phyloP scores from a whole-genome alignment of 2,888 invertebrate species.

The Amphiduros pacificus region DNA sequence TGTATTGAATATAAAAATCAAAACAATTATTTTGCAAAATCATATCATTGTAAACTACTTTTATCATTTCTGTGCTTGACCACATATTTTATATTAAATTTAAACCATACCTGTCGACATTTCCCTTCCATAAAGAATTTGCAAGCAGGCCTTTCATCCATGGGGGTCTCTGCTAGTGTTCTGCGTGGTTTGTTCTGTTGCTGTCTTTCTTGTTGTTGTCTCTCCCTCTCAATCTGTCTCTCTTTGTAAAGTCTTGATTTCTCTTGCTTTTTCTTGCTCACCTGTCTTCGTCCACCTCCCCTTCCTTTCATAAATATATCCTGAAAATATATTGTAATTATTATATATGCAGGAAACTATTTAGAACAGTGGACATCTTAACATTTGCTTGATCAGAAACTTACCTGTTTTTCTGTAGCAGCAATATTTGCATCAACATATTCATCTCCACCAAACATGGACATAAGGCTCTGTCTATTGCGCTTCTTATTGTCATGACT shows the following conservation, averaged over 20 bases:
- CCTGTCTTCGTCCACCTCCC: not conserved
- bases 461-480: constrained; percentile 30
- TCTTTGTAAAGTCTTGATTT: constrained; percentile 17
- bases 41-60: too few species aligned
- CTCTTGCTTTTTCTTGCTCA: constrained; percentile 20
- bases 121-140: constrained; percentile 87
- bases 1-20: too few species aligned
- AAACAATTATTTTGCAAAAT: too few species aligned
- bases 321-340: too few species aligned
- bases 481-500: constrained; percentile 1
- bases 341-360: not conserved
- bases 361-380: not conserved
- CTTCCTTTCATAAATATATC: constrained; percentile 8
- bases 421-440: too few species aligned
- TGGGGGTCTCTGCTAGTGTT: constrained; percentile 10
- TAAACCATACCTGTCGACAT: constrained; percentile 67
- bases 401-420: constrained; percentile 5
- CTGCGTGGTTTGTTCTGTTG: not conserved
- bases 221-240: constrained; percentile 1
- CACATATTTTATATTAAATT: too few species aligned
- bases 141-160: constrained; percentile 50
- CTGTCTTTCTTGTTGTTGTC: too few species aligned
- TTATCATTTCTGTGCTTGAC: too few species aligned
- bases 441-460: constrained; percentile 41
- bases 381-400: not conserved